A percentile compares a stretch with the other conserved stretches of the same genome.
phyloP scores from a whole-genome alignment of 1,140 invertebrate genomes.

The Leptopilina clavipes region DNA sequence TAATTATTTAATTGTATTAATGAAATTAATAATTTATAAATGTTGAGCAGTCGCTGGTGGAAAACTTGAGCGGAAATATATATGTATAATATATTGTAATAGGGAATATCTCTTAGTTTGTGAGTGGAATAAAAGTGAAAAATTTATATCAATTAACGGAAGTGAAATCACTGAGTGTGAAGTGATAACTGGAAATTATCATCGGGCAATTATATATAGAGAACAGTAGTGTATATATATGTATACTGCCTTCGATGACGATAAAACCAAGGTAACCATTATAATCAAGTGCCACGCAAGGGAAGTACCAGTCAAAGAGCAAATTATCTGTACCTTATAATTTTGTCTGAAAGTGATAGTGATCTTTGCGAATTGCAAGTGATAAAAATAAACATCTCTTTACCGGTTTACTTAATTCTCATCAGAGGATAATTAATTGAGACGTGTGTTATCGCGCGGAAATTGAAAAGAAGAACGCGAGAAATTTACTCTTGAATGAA shows the following conservation, averaged over 20 bases:
- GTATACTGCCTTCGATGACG: background rate
- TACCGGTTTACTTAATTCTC: background rate
- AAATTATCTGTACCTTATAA: conserved; percentile 26
- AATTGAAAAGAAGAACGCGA: background rate
- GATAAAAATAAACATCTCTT: background rate
- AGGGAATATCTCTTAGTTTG: too few species aligned
- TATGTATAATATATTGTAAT: too few species aligned
- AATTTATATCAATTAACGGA: background rate
- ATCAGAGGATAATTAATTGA: background rate
- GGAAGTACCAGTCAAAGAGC: conserved; percentile 12
- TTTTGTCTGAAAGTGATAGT: conserved; percentile 20
- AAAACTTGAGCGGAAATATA: too few species aligned
- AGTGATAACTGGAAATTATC: conserved; percentile 12
- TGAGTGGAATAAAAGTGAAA: background rate
- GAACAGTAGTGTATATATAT: background rate
- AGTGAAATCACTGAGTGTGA: background rate
- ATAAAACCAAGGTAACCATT: background rate
- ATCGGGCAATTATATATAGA: background rate
- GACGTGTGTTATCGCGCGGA: background rate
- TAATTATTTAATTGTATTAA: too few species aligned
- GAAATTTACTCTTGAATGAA: too few species aligned
- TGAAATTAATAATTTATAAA: too few species aligned
- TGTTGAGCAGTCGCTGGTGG: too few species aligned
- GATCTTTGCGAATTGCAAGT: conserved; percentile 7
- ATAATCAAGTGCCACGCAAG: background rate